phyloP scores from a whole-genome alignment of 2,888 invertebrate genomes.

The Sericinus montela region DNA sequence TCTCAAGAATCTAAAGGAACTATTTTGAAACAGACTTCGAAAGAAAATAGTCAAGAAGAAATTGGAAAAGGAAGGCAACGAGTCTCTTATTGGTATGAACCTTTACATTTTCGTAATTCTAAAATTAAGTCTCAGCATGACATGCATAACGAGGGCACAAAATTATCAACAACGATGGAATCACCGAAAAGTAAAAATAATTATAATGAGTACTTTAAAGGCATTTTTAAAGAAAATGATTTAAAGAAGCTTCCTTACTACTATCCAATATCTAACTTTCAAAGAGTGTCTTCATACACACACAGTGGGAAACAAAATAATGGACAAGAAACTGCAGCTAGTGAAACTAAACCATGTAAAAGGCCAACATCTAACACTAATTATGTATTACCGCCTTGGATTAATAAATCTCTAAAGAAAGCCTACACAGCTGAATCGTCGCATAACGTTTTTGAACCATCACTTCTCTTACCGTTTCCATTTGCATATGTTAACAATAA shows the following conservation, averaged over 20 bases:
- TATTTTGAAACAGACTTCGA: conserved; percentile 16
- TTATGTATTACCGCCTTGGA: conserved; percentile 22
- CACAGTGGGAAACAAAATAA: conserved; percentile 23
- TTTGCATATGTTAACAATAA: conserved; percentile 43
- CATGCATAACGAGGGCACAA: conserved; percentile 29
- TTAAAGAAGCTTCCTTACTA: conserved; percentile 48
- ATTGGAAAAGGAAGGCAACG: conserved; percentile 20
- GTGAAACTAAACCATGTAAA: conserved; percentile 21
- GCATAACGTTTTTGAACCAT: conserved; percentile 30
- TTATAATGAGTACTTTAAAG: conserved; percentile 32
- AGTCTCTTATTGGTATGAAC: conserved; percentile 48
- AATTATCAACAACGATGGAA: conserved; percentile 20
- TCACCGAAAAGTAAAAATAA: conserved; percentile 13
- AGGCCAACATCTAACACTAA: conserved; percentile 16
- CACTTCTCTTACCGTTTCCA: conserved; percentile 46
- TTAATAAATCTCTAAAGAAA: conserved; percentile 22
- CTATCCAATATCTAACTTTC: conserved; percentile 47
- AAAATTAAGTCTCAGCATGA: conserved; percentile 29
- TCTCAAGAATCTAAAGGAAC: conserved; percentile 27
- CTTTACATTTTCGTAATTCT: conserved; percentile 28
- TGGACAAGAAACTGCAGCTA: neutral
- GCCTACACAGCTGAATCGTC: conserved; percentile 23
- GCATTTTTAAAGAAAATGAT: conserved; percentile 32
- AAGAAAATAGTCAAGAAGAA: conserved; percentile 12
- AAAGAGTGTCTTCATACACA: conserved; percentile 45